A percentile compares a stretch with the other conserved stretches of the same genome.
phyloP scores from a whole-genome alignment of 2,797 vertebrate species.

The Ispidina picta region DNA sequence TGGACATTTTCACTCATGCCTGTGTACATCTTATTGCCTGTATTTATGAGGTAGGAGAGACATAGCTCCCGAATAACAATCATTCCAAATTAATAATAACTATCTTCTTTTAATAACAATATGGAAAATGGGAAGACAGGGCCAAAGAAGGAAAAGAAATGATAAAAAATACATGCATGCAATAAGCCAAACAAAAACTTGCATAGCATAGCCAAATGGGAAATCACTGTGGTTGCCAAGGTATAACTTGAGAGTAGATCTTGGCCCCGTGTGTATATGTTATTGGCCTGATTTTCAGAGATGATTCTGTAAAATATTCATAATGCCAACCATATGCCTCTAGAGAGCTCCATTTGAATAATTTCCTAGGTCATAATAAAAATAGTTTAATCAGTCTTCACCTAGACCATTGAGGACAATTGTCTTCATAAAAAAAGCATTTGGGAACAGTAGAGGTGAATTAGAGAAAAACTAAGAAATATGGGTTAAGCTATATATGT shows the following conservation, averaged over 20 bases:
- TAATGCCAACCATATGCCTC: constrained; percentile 57
- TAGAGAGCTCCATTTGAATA: constrained; percentile 55
- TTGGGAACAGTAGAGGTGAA: constrained; percentile 13
- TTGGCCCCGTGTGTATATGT: constrained; percentile 23
- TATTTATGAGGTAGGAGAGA: constrained; percentile 6
- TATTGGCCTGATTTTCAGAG: constrained; percentile 65
- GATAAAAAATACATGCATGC: not conserved
- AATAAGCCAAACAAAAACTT: constrained; percentile 42
- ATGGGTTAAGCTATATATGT: not conserved
- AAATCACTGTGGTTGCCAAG: constrained; percentile 49
- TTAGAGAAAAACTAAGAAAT: constrained; percentile 3
- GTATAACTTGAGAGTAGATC: constrained; percentile 37
- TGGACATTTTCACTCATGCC: not conserved
- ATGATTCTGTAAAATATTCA: constrained; percentile 73
- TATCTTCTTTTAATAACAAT: not conserved
- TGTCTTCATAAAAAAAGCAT: not conserved
- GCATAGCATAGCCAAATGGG: constrained; percentile 34
- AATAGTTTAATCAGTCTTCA: constrained; percentile 51
- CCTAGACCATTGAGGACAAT: constrained; percentile 21
- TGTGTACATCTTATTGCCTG: not conserved
- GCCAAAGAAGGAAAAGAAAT: not conserved
- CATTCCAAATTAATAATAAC: not conserved
- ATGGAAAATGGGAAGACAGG: not conserved
- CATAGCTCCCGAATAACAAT: not conserved
- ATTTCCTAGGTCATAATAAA: constrained; percentile 61